These are phyloP conservation scores for Luperina testacea DNA, from an alignment of 2,888 invertebrate genomes.

Conservation along the genomic window DNA sequence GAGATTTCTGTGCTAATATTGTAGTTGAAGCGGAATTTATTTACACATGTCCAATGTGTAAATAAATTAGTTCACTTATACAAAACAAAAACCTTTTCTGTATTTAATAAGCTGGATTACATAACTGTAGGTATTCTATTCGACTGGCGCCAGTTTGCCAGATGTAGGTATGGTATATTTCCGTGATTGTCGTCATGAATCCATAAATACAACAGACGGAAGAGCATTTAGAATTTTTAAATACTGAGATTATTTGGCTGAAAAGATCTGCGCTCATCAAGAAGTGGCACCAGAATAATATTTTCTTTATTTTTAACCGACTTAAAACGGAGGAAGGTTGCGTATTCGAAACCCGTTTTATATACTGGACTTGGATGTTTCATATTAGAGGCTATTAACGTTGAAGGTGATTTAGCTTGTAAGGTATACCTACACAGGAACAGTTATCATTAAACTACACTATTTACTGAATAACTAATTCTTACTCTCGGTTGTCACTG, in stretches of 20 bases:
- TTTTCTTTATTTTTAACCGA: not conserved
- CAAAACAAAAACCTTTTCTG: not conserved
- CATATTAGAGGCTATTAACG: not conserved
- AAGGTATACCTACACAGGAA: not conserved
- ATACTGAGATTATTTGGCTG: not conserved
- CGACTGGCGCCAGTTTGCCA: not conserved
- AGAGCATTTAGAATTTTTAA: not conserved
- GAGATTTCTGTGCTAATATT: not conserved
- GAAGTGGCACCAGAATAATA: not conserved
- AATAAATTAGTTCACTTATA: not conserved
- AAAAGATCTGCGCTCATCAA: not conserved
- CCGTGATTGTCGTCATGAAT: not conserved
- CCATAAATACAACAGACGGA: conserved; percentile 5
- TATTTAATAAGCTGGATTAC: not conserved
- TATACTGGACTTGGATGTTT: conserved; percentile 10
- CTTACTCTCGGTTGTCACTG: conserved; percentile 56
- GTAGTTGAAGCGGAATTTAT: conserved; percentile 1
- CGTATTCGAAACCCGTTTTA: not conserved
- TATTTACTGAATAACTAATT: conserved; percentile 39
- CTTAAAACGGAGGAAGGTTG: not conserved
- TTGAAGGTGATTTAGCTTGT: conserved; percentile 20
- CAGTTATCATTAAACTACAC: not conserved
- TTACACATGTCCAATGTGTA: not conserved
- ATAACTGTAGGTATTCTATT: not conserved
- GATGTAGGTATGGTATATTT: not conserved